phyloP scores from a whole-genome alignment of 2,888 invertebrate genomes.

The Dermolepida albohirtum region DNA sequence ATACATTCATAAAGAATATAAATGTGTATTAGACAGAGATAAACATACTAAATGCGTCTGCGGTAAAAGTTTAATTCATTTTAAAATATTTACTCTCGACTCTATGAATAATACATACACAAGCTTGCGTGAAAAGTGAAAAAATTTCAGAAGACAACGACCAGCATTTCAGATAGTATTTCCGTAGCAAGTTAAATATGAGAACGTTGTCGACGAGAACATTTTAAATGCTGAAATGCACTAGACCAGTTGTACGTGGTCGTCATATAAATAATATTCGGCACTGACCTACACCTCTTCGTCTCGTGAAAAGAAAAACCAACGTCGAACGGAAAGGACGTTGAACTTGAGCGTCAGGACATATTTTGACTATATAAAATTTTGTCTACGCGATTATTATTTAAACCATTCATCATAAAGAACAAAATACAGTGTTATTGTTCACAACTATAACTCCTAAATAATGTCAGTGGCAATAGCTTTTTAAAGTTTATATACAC shows the following conservation, averaged over 20 bases:
- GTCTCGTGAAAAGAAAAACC: constrained; percentile 28
- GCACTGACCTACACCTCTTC: constrained; percentile 47
- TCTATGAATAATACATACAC: background rate
- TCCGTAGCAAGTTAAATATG: constrained; percentile 21
- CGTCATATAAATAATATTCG: constrained; percentile 48
- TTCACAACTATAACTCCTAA: background rate
- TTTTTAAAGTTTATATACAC: no score
- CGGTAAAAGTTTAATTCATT: no score
- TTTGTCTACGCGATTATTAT: constrained; percentile 25
- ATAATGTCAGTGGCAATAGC: background rate
- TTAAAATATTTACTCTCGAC: background rate
- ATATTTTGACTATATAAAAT: constrained; percentile 39
- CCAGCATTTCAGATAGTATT: constrained; percentile 11
- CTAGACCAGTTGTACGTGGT: constrained; percentile 46
- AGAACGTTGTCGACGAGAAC: constrained; percentile 24
- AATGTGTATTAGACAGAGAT: no score
- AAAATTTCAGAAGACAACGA: constrained; percentile 18
- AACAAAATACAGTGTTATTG: background rate
- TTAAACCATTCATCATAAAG: background rate
- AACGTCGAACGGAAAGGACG: constrained; percentile 19
- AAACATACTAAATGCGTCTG: no score
- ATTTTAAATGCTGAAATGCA: constrained; percentile 36
- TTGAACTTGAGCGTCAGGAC: constrained; percentile 31
- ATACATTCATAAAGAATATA: no score
- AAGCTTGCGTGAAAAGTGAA: constrained; percentile 25